These are phyloP conservation scores for Pungitius pungitius DNA, from an alignment of 2,113 vertebrate genomes.

Conservation along the genomic window DNA sequence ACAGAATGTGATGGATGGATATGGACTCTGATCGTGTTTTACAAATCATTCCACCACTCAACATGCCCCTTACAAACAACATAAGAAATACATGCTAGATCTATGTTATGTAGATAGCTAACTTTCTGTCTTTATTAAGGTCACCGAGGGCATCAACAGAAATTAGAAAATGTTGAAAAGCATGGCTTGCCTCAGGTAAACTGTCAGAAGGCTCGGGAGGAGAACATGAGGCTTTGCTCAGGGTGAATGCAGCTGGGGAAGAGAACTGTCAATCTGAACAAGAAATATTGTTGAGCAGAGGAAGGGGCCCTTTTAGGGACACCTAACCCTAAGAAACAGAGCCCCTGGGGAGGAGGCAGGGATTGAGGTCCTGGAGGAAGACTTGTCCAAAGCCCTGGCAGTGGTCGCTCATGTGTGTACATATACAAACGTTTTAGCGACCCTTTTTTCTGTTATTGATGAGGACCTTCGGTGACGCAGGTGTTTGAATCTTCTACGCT, in stretches of 20 bases:
- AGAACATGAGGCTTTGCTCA: neutral
- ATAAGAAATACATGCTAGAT: neutral
- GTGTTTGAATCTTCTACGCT: neutral
- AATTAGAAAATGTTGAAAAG: neutral
- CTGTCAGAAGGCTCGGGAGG: neutral
- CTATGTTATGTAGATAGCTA: neutral
- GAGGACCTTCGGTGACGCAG: no score
- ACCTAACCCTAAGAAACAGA: neutral
- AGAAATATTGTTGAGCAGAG: neutral
- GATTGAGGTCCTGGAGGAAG: neutral
- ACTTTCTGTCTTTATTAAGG: neutral
- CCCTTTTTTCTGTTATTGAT: neutral
- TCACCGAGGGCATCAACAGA: neutral
- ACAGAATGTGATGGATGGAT: constrained; percentile 3
- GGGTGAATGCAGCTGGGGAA: neutral
- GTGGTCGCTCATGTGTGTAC: neutral
- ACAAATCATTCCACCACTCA: neutral
- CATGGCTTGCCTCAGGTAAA: neutral
- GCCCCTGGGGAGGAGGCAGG: neutral
- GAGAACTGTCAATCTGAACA: neutral
- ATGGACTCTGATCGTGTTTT: neutral
- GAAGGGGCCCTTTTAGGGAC: neutral
- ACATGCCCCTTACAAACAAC: neutral
- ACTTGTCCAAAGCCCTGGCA: neutral
- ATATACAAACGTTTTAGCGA: no score